Evolutionary conservation across 1,140 invertebrate genomes (phyloP), one percentile per base, ranked within the genome.

Genomic region (Plectus sambesii): DNA sequence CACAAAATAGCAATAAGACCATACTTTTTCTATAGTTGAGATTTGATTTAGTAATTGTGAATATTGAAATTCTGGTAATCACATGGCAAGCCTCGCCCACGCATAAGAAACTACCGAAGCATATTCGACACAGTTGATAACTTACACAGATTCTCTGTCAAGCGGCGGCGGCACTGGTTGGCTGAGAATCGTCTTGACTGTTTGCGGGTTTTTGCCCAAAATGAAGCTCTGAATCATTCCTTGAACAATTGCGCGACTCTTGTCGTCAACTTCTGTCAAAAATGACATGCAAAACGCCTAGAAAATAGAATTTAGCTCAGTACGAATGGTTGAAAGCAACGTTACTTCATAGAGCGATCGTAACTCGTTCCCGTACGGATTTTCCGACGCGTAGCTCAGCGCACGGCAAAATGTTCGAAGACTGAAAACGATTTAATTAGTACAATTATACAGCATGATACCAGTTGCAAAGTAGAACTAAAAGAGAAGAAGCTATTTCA

Each of bases 331-430:
- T 12, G 2, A 17, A 51, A 12, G 42, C n/a, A 51, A 50, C 15
- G 33, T 29, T 63, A 73, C 75, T 74, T 97, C 90, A 67, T 87
- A 94, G 0, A 97, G 64, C 25, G 88, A 92, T 42, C 85, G 76
- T 9, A 79, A 70, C 1, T 85, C 76, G 26, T 78, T 81, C 2
- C 80, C 81, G 71, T 85, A 94, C 17, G 82, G 79, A 70, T 92
- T 89, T 30, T 76, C 76, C 0, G 82, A 78, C 15, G 85, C 81
- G 20, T 87, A 81, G 25, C 77, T 79, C 43, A 98, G 70, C 12
- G 92, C 88, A 56, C 92, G 78, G 68, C 93, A 97, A 2, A 98
- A 70, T 0, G 88, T 97, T 60, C 93, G 76, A 50, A 98, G 75
- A 63, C 89, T 92, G 71, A 80, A 89, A 69, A 79, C 1, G 81